These are phyloP conservation scores for Sebastes kiyomatsui DNA, from an alignment of 2,797 vertebrate species.

Conservation along the genomic window DNA sequence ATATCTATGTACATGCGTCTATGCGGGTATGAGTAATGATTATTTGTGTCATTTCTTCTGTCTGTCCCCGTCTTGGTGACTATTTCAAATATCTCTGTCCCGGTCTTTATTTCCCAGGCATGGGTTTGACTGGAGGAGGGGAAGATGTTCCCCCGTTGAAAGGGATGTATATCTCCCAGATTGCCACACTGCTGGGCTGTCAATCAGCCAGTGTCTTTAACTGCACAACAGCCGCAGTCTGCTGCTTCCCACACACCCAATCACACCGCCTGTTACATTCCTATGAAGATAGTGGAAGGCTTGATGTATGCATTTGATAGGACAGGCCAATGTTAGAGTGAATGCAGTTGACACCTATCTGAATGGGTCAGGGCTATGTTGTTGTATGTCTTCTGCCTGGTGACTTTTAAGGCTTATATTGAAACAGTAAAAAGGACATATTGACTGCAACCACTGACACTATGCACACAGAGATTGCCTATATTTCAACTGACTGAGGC, in stretches of 20 bases:
- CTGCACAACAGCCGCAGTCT: not conserved
- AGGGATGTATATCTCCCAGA: conserved; percentile 48
- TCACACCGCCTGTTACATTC: conserved; percentile 22
- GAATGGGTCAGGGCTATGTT: conserved; percentile 63
- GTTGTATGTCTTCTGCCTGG: conserved; percentile 55
- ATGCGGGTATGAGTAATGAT: not conserved
- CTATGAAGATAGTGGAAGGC: conserved; percentile 18
- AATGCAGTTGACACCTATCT: conserved; percentile 57
- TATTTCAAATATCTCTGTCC: conserved; percentile 5
- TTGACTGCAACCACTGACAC: conserved; percentile 55
- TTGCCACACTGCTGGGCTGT: conserved; percentile 48
- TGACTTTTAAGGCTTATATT: conserved; percentile 54
- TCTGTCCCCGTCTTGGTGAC: not conserved
- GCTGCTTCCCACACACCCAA: conserved; percentile 26
- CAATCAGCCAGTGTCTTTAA: conserved; percentile 58
- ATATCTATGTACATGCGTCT: not conserved
- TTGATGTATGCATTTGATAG: conserved; percentile 56
- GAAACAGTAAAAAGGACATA: conserved; percentile 70
- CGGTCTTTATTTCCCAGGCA: conserved; percentile 8
- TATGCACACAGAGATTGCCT: conserved; percentile 50
- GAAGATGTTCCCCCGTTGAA: conserved; percentile 15
- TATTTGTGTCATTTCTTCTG: not conserved
- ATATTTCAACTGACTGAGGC: conserved; percentile 68
- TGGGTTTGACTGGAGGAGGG: not conserved
- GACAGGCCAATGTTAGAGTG: conserved; percentile 43